Evolutionary conservation across 2,797 vertebrate species (phyloP).

Genomic region (Podarcis siculus): DNA sequence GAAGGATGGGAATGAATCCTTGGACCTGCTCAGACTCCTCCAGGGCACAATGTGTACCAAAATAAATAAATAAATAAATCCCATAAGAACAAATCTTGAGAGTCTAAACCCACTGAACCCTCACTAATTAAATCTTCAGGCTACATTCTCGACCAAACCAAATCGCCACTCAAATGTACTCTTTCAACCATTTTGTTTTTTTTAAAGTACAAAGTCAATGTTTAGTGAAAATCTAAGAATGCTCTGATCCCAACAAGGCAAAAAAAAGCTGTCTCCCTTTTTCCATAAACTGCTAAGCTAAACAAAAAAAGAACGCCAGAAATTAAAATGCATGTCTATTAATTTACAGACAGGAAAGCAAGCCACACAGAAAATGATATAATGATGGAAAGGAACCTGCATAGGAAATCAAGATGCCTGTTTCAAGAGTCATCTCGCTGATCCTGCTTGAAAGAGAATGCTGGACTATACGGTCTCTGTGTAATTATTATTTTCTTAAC

Average conservation of each 20-base stretch:
- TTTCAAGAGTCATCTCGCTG: neutral
- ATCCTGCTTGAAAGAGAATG: neutral
- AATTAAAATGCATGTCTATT: neutral
- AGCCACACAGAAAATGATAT: neutral
- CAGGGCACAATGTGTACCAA: neutral
- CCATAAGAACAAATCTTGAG: neutral
- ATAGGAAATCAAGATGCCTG: neutral
- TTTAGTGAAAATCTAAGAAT: neutral
- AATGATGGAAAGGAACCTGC: neutral
- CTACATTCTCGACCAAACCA: neutral
- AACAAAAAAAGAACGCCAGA: neutral
- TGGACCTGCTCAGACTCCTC: neutral
- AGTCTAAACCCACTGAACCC: neutral
- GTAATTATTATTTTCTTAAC: slow-evolving; percentile 4
- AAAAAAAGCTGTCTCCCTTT: neutral
- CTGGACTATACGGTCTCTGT: neutral
- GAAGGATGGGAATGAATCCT: neutral
- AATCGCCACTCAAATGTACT: neutral
- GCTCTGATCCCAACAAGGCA: slow-evolving; percentile 6
- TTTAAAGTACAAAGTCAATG: neutral
- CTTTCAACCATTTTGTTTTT: neutral
- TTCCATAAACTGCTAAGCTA: neutral
- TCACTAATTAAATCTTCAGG: slow-evolving; percentile 22
- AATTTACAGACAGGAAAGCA: neutral
- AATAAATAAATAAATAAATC: neutral